phyloP scores from a whole-genome alignment of 2,113 vertebrate species.

The Lasiurus cinereus region DNA sequence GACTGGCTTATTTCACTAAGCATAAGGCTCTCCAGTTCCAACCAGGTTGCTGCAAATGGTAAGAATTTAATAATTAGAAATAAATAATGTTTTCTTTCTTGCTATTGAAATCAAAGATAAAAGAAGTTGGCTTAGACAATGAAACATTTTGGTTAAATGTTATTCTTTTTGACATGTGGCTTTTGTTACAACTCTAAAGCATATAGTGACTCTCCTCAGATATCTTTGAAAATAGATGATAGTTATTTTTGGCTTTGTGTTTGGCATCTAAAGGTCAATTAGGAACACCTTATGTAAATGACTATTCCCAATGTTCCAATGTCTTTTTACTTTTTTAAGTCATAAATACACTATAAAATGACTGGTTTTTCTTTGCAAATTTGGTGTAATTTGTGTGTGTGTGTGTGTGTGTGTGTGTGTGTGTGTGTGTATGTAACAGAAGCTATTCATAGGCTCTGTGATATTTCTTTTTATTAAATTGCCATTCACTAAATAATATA shows the following conservation, averaged over 20 bases:
- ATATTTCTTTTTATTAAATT: neutral
- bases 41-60: too few species aligned
- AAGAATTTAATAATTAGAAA: neutral
- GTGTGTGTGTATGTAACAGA: neutral
- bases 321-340: neutral
- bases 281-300: neutral
- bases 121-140: neutral
- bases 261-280: neutral
- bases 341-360: neutral
- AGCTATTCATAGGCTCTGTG: neutral
- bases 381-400: neutral
- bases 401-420: neutral
- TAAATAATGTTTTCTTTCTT: neutral
- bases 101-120: neutral
- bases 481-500: neutral
- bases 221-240: neutral
- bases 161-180: neutral
- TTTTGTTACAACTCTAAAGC: conserved; percentile 19
- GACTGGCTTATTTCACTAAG: too few species aligned
- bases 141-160: neutral
- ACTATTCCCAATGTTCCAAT: neutral
- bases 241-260: neutral
- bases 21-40: too few species aligned
- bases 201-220: neutral
- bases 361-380: neutral